phyloP scores from a whole-genome alignment of 2,113 vertebrate species.

The Turdus rufiventris region DNA sequence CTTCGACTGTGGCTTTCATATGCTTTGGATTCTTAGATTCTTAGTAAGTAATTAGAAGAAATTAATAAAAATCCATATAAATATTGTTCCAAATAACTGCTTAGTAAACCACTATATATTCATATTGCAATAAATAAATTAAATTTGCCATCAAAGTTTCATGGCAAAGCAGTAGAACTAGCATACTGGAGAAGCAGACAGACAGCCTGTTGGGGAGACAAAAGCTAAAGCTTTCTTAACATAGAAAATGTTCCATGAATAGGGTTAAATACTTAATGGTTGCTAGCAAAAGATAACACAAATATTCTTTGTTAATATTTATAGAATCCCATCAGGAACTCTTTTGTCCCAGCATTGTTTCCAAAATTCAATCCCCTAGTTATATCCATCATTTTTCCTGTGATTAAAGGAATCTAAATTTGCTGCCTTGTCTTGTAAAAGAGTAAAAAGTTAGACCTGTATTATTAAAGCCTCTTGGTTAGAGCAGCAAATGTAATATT shows the following conservation, averaged over 20 bases:
- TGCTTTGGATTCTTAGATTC: neutral
- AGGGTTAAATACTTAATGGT: conserved; percentile 60
- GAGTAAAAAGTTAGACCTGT: conserved; percentile 39
- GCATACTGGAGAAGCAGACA: neutral
- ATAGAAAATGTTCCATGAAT: conserved; percentile 41
- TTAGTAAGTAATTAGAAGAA: conserved; percentile 26
- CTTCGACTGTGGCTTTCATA: neutral
- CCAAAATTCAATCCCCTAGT: conserved; percentile 54
- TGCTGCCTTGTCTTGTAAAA: conserved; percentile 58
- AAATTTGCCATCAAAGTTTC: neutral
- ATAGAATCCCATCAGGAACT: conserved; percentile 59
- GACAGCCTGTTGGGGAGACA: conserved; percentile 31
- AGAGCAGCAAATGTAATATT: conserved; percentile 44
- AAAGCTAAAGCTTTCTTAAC: conserved; percentile 56
- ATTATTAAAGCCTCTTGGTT: conserved; percentile 29
- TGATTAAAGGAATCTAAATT: conserved; percentile 65
- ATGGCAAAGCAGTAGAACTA: neutral
- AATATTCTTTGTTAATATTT: conserved; percentile 69
- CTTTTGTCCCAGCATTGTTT: conserved; percentile 55
- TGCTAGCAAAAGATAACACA: conserved; percentile 68
- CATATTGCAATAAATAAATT: neutral
- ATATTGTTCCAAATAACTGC: neutral
- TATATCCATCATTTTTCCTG: conserved; percentile 61
- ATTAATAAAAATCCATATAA: neutral
- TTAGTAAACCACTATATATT: neutral